Base-by-base conservation (phyloP, 2,888 invertebrate species). In the Stegophylla sp. region DNA sequence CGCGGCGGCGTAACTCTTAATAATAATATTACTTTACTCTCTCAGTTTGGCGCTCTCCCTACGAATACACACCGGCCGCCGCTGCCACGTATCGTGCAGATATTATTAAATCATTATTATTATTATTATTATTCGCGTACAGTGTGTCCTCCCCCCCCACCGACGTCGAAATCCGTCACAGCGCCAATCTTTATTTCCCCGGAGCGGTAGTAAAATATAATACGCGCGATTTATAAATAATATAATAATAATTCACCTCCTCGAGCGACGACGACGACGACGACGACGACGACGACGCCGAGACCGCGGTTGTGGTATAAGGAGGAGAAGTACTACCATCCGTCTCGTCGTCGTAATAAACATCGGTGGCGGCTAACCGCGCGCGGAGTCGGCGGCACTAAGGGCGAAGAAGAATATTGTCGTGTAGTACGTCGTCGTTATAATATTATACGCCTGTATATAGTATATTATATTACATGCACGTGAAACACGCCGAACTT, bases 1-100 rank as follows among this genome's bases (percentile, higher is more conserved):
- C n/a, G n/a, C n/a, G n/a, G n/a, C n/a, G n/a, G n/a, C 26, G 23
- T 48, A 73, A 73, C 73, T 73, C 45, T 73, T 73, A 61, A 73
- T 73, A 73, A 71, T 71, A 56, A 61, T 73, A 73, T 61, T 73
- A 61, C 59, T 61, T 59, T 59, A n/a, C 28, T 26, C 20, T 45
- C 15, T 13, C 10, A 23, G 26, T 59, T 17, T 23, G 56, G 5
- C 13, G 69, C 34, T 20, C 51, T 34, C 23, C 28, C 56, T 56
- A 17, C n/a, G 34, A n/a, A 3, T 53, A 17, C 20, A 51, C 5
- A 20, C 56, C 20, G 23, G 53, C 20, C 7, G 1, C 5, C 53
- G n/a, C n/a, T 51, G 51, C 51, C 51, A 4, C n/a, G 17, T 10
- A n/a, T 10, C n/a, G 20, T 20, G 20, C 20, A n/a, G n/a, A n/a